These are phyloP conservation scores for Zoanthus sansibaricus DNA, from an alignment of 92 coral and sea anemone genomes.

Conservation along the genomic window DNA sequence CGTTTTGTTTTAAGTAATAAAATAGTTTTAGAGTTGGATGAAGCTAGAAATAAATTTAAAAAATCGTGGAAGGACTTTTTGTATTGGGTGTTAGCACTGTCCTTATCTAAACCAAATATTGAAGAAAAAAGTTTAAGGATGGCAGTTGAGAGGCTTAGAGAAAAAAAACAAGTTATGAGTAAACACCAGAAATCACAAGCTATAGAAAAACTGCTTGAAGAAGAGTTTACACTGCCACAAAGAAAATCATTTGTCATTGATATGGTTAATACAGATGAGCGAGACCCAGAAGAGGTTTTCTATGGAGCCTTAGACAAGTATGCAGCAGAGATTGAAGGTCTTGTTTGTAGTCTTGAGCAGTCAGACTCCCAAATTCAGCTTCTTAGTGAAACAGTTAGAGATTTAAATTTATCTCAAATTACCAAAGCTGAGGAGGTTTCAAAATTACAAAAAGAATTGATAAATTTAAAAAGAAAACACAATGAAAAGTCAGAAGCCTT, in stretches of 20 bases:
- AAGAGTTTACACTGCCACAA: conserved; percentile 11
- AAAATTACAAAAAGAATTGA: conserved; percentile 17
- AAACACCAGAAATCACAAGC: neutral
- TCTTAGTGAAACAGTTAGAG: conserved; percentile 28
- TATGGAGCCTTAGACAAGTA: conserved; percentile 22
- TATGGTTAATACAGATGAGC: conserved; percentile 1
- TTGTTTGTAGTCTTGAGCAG: conserved; percentile 14
- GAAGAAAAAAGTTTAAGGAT: conserved; percentile 27
- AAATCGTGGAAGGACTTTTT: conserved; percentile 7
- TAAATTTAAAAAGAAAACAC: conserved; percentile 7
- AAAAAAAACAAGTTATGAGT: neutral
- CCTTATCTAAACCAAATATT: conserved; percentile 14
- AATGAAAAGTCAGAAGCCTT: conserved; percentile 1
- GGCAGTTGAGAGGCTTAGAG: conserved; percentile 13
- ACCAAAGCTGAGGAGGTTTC: conserved; percentile 18
- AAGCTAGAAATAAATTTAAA: neutral
- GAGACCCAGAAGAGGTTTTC: neutral
- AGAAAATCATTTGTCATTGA: conserved; percentile 1
- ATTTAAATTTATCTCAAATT: neutral
- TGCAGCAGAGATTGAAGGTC: conserved; percentile 27
- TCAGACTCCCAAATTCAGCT: conserved; percentile 25
- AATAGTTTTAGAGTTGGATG: conserved; percentile 3
- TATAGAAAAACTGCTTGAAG: conserved; percentile 4
- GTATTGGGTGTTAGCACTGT: conserved; percentile 8
- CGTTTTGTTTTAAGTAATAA: conserved; percentile 5